These are phyloP conservation scores for Apeira syringaria DNA, from an alignment of 2,888 invertebrate species.

Conservation along the genomic window DNA sequence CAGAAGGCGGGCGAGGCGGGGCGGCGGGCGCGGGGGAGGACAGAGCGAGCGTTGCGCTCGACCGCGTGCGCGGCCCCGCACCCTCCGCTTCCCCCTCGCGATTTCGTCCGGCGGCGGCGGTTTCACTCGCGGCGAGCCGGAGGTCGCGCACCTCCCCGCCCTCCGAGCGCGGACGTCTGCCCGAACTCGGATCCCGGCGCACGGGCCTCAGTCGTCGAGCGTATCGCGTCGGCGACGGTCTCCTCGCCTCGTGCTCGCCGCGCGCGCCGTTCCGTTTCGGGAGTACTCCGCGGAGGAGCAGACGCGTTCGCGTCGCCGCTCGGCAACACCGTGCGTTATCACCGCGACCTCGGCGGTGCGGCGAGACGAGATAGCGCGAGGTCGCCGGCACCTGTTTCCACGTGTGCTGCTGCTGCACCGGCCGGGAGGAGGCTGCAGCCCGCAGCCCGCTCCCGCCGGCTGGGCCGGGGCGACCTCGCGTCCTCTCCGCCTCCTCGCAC, in stretches of 20 bases:
- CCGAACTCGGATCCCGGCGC: conserved; percentile 31
- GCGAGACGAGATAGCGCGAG: conserved; percentile 79
- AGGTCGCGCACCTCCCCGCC: conserved; percentile 73
- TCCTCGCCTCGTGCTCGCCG: conserved; percentile 31
- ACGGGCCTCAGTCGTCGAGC: conserved; percentile 74
- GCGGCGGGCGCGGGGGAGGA: too few relatives aligned
- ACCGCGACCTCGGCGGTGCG: conserved; percentile 75
- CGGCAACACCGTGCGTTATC: conserved; percentile 79
- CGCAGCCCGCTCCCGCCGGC: conserved; percentile 19
- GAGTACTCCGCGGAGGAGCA: conserved; percentile 59
- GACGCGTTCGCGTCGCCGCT: conserved; percentile 63
- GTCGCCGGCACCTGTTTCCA: conserved; percentile 77
- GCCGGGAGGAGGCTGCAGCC: conserved; percentile 37
- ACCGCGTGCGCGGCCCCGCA: conserved; percentile 69
- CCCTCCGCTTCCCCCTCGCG: conserved; percentile 46
- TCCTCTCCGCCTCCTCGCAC: conserved; percentile 21
- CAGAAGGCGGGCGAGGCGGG: too few relatives aligned
- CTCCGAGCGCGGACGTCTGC: conserved; percentile 51
- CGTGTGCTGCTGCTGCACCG: conserved; percentile 63
- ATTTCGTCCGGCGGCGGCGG: conserved; percentile 62
- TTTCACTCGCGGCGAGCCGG: conserved; percentile 72
- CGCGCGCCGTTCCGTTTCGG: conserved; percentile 52
- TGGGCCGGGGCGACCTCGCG: conserved; percentile 6
- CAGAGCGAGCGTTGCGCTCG: conserved; percentile 74
- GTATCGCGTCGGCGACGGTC: conserved; percentile 72